A percentile compares a stretch with the other conserved stretches of the same genome.
phyloP scores from a whole-genome alignment of 2,797 vertebrate species.

The Cottoperca gobio region DNA sequence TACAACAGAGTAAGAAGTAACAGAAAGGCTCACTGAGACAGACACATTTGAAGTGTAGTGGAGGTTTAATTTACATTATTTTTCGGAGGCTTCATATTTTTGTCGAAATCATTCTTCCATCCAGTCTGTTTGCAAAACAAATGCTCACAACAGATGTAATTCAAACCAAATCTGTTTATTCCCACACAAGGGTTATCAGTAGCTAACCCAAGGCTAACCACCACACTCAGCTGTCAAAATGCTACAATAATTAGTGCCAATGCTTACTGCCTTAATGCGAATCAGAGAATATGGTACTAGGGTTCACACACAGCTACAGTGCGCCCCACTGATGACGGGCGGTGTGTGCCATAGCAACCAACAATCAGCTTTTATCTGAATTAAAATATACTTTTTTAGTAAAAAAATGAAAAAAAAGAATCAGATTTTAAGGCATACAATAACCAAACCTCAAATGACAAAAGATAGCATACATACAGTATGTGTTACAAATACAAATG shows the following conservation, averaged over 20 bases:
- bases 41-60: slow-evolving; percentile 58
- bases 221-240: slow-evolving; percentile 72
- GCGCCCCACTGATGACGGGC: slow-evolving; percentile 80
- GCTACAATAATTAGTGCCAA: slow-evolving; percentile 92
- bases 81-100: slow-evolving; percentile 60
- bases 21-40: slow-evolving; percentile 49
- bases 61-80: slow-evolving; percentile 51
- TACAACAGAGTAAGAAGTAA: slow-evolving; percentile 56
- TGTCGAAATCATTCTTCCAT: slow-evolving; percentile 48
- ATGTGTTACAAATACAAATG: slow-evolving; percentile 68
- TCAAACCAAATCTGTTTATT: slow-evolving; percentile 65
- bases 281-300: slow-evolving; percentile 85
- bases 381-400: slow-evolving; percentile 80
- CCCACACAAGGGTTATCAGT: slow-evolving; percentile 66
- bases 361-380: slow-evolving; percentile 86
- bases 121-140: slow-evolving; percentile 56
- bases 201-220: slow-evolving; percentile 68
- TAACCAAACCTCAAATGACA: slow-evolving; percentile 78
- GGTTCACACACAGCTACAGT: slow-evolving; percentile 82
- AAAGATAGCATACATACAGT: slow-evolving; percentile 58
- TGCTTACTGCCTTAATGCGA: slow-evolving; percentile 96
- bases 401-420: slow-evolving; percentile 70
- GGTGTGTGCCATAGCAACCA: slow-evolving; percentile 87
- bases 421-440: slow-evolving; percentile 78
- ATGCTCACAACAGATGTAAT: slow-evolving; percentile 52